Base-by-base conservation (phyloP, 2,113 vertebrate species). In the Orycteropus afer region DNA sequence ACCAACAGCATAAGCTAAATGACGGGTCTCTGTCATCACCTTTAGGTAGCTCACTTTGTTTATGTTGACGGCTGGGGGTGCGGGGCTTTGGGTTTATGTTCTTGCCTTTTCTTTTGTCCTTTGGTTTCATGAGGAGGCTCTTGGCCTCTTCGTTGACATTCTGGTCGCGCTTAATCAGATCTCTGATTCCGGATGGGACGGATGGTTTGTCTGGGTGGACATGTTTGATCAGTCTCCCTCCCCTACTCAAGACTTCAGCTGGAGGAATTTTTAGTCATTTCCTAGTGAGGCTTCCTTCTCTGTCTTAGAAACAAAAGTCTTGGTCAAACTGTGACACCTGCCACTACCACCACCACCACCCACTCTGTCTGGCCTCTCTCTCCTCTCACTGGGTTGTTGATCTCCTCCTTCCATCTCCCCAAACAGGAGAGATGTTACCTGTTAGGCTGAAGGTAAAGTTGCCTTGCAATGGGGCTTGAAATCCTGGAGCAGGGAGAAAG, bases 1-100 rank as follows among this genome's bases (percentile, higher is more conserved):
- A 42, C 89, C 96, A 49, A 90, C 95, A 15, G 83, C 96, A 98
- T 98, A 98, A 98, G 98, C 98, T 98, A 98, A 71, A 97, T 83
- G 93, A 98, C 78, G n/a, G 97, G 97, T 97, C 98, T 98, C 98
- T 98, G 98, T 97, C 96, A 92, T 97, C 97, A 91, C 97, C 96
- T 95, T 82, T 96, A 96, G 1, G 96, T 47, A 0, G 93, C 97
- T 97, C 94, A 53, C 82, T 95, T 93, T 76, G 86, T 98, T 86
- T 74, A 76, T 90, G 57, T 97, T 88, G 95, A 76, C 80, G n/a
- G 90, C 2, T 0, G 73, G 97, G 97, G 73, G 71, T 94, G 71
- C n/a, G 61, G 34, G 87, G 78, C 14, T 51, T 94, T n/a, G 77
- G 79, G 97, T 93, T 96, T 95, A 49, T 59, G 79, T 73, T 91